Evolutionary conservation across 2,888 invertebrate species (phyloP).

Genomic region (Cosmia trapezina): DNA sequence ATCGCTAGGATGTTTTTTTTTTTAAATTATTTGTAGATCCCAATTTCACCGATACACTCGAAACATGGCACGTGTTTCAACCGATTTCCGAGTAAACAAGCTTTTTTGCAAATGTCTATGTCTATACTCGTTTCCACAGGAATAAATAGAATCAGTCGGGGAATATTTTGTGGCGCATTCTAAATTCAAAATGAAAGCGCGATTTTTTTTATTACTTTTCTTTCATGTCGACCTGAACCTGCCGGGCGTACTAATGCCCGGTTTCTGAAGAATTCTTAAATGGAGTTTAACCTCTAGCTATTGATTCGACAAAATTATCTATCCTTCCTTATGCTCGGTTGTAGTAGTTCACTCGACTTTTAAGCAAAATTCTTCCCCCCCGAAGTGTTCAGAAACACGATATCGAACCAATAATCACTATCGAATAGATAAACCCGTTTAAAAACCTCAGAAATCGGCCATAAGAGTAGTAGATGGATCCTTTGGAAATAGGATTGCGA

Average conservation of each 20-base stretch:
- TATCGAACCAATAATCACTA: too few relatives aligned
- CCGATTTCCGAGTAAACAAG: constrained; percentile 48
- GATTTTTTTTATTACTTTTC: background rate
- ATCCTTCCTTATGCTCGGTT: too few relatives aligned
- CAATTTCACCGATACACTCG: constrained; percentile 15
- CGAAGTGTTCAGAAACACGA: too few relatives aligned
- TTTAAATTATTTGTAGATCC: constrained; percentile 10
- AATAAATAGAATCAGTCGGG: constrained; percentile 47
- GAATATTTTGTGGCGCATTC: constrained; percentile 51
- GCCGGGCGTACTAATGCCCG: too few relatives aligned
- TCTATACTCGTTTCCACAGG: constrained; percentile 46
- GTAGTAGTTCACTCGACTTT: too few relatives aligned
- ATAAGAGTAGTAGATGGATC: constrained; percentile 22
- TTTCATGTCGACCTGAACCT: background rate
- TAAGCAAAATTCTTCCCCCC: too few relatives aligned
- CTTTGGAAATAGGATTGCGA: constrained; percentile 27
- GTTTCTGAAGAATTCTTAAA: too few relatives aligned
- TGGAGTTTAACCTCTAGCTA: too few relatives aligned
- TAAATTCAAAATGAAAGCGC: constrained; percentile 43
- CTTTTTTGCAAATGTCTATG: constrained; percentile 36
- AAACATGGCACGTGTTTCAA: constrained; percentile 27
- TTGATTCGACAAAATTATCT: too few relatives aligned
- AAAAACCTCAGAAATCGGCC: too few relatives aligned
- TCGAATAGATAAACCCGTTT: too few relatives aligned
- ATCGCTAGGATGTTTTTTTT: background rate